phyloP scores from a whole-genome alignment of 2,113 vertebrate species.

The Cyprinodon brontotheroides region DNA sequence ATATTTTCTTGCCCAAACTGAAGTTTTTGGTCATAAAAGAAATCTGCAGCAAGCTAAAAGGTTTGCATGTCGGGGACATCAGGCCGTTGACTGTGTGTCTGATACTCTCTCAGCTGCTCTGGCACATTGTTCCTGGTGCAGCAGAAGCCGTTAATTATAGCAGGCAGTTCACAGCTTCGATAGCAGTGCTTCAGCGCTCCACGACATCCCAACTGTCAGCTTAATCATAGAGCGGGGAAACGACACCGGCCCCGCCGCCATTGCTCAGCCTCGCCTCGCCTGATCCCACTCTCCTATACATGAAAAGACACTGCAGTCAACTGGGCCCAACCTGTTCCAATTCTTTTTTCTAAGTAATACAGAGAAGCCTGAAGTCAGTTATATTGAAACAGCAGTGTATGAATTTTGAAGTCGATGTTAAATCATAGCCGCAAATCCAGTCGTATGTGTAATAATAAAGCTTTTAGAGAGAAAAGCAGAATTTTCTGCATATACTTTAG shows the following conservation, averaged over 20 bases:
- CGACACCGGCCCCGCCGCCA: not conserved
- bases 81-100: slow-evolving; percentile 25
- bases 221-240: slow-evolving; percentile 53
- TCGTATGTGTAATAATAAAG: too few species aligned
- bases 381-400: too few species aligned
- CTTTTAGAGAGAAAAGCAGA: too few species aligned
- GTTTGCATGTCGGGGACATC: slow-evolving; percentile 6
- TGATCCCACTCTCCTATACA: slow-evolving; percentile 10
- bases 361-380: too few species aligned
- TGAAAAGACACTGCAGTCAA: not conserved
- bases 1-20: not conserved
- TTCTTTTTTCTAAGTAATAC: not conserved
- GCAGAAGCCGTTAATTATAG: slow-evolving; percentile 51
- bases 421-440: too few species aligned
- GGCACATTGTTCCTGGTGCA: slow-evolving; percentile 25
- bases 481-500: too few species aligned
- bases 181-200: slow-evolving; percentile 54
- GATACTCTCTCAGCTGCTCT: slow-evolving; percentile 55
- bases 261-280: slow-evolving; percentile 1
- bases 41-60: not conserved
- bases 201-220: slow-evolving; percentile 57
- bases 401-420: too few species aligned
- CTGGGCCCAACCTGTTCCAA: not conserved
- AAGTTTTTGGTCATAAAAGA: not conserved
- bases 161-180: slow-evolving; percentile 52